Evolutionary conservation across 2,113 vertebrate species (phyloP), one percentile per base, ranked within the genome.

Genomic region (Maccullochella peelii): DNA sequence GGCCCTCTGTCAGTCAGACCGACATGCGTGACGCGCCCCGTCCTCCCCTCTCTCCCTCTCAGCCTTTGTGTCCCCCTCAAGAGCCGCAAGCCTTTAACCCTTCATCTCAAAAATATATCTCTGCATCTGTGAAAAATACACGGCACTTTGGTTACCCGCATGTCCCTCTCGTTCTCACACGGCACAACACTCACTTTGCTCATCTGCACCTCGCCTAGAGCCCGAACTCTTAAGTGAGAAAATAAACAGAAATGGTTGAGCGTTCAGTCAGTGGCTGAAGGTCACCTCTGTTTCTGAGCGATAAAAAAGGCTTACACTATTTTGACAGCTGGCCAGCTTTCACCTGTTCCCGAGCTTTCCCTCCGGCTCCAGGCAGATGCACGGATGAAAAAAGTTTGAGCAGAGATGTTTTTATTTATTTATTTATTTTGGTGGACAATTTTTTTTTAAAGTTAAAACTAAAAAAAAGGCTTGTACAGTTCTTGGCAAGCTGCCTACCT

Each of bases 241-340:
- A 88, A 92, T 82, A 87, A 88, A 85, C 85, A 84, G 42, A 85
- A 23, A 61, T 49, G 63, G 52, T 47, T 47, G 66, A 73, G 63
- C 49, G 16, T 83, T 73, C 4, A 25, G 82, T 83, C 36, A n/a
- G 62, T 68, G 79, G 75, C 82, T 88, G 88, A 90, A 92, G 91
- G 92, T 93, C 87, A 85, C 78, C 83, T 93, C 90, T 89, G 92
- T 88, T 85, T 61, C 65, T 44, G 72, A 80, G 88, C 52, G 86
- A 91, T 90, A 93, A 90, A 81, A 92, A 89, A 77, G 42, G 77
- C 62, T 73, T 33, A 33, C 58, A 59, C 65, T 90, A 74, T 91
- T 94, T 88, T 89, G 88, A 92, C 89, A 91, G 91, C 88, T 89
- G 85, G 79, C 77, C 80, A 73, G 85, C 73, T 85, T 83, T 88